Evolutionary conservation across 1,140 invertebrate genomes (phyloP).

Genomic region (Agraylea sexmaculata): DNA sequence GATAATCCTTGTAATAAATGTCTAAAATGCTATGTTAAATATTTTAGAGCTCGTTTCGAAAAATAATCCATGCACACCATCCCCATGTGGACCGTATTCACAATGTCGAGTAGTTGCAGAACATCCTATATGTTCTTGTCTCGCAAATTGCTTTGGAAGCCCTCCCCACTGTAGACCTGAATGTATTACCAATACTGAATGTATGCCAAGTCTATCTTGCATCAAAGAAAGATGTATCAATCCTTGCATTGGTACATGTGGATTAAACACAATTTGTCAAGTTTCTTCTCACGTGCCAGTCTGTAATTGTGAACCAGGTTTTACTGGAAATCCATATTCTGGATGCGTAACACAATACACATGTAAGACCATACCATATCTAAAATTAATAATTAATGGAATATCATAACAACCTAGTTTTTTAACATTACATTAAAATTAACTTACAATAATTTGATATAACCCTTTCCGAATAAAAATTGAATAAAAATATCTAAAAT

Average conservation of each 20-base stretch:
- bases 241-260: slow-evolving; percentile 57
- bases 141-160: slow-evolving; percentile 45
- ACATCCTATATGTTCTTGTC: slow-evolving; percentile 52
- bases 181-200: slow-evolving; percentile 53
- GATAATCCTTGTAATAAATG: neutral
- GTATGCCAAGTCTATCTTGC: slow-evolving; percentile 46
- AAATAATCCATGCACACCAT: slow-evolving; percentile 45
- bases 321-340: slow-evolving; percentile 61
- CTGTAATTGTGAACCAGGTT: slow-evolving; percentile 59
- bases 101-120: slow-evolving; percentile 46
- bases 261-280: slow-evolving; percentile 46
- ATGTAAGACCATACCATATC: too few species aligned
- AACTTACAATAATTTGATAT: too few species aligned
- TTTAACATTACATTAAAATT: too few species aligned
- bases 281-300: slow-evolving; percentile 46
- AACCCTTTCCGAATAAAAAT: too few species aligned
- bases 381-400: too few species aligned
- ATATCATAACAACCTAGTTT: too few species aligned
- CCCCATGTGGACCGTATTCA: slow-evolving; percentile 56
- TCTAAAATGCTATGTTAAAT: neutral
- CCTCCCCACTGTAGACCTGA: slow-evolving; percentile 54
- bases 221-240: slow-evolving; percentile 55
- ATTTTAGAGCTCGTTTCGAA: neutral
- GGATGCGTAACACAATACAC: too few species aligned
- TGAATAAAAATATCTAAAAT: too few species aligned